Conservation (phyloP, 2,888 invertebrate species). For the Drosophila ezoana region DNA sequence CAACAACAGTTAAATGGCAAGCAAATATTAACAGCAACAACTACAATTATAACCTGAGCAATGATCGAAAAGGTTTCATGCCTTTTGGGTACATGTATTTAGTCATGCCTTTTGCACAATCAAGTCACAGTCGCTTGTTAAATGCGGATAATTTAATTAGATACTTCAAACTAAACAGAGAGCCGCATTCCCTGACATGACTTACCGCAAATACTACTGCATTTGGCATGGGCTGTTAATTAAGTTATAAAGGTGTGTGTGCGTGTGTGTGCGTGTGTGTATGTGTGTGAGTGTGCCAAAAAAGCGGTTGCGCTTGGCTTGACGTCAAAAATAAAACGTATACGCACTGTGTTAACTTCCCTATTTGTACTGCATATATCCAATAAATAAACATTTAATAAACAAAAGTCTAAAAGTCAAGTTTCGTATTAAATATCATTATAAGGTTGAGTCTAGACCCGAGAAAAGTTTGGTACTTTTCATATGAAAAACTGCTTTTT, state of each 20-base stretch:
- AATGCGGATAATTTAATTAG: conserved; percentile 79
- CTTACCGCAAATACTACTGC: conserved; percentile 34
- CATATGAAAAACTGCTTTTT: no score
- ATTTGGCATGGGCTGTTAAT: conserved; percentile 32
- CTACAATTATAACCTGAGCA: conserved; percentile 36
- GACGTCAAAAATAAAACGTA: conserved; percentile 26
- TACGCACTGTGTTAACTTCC: conserved; percentile 28
- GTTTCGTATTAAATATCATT: no score
- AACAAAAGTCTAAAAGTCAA: no score
- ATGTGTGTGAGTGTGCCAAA: not conserved
- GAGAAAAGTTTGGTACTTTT: no score
- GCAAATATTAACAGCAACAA: conserved; percentile 29
- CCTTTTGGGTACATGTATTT: conserved; percentile 40
- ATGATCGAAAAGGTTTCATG: conserved; percentile 35
- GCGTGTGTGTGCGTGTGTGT: not conserved
- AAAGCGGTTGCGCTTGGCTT: conserved; percentile 10
- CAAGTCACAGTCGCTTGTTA: conserved; percentile 73
- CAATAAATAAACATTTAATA: no score
- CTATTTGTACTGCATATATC: not conserved
- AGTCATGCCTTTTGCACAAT: conserved; percentile 78
- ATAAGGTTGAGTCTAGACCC: no score
- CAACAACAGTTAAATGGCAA: conserved; percentile 49
- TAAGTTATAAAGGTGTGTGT: conserved; percentile 36
- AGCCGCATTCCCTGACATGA: conserved; percentile 43
- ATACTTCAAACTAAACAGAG: conserved; percentile 72